Base-by-base conservation (phyloP, 2,888 invertebrate species). In the Melanchra persicariae region DNA sequence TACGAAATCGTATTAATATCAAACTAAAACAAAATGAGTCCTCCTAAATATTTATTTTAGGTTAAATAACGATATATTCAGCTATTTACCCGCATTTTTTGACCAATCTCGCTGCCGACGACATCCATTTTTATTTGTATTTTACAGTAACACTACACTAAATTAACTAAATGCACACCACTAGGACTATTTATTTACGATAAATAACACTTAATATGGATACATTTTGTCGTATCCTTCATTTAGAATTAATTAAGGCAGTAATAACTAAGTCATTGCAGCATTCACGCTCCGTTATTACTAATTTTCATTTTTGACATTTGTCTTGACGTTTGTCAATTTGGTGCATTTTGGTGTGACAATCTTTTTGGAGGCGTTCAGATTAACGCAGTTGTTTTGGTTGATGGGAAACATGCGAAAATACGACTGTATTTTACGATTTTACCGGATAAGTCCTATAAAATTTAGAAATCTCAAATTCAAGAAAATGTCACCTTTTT, bases 41-140 rank as follows among this genome's bases (percentile, higher is more conserved):
- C 5, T 47, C 6, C 1, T 19, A 10, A 52, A 30, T 26, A 52
- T 10, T 6, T 43, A 55, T 65, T 59, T 68, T 30, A 43, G 34
- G 65, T 65, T 58, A 55, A 61, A 49, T 75, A 10, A 19, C 3
- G 7, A 45, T 57, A 19, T 74, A 74, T 61, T 64, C 17, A 22
- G 70, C 71, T 91, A 91, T 90, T 97, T 96, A 98, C 98, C 95
- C 98, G 96, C 96, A 98, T 98, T 96, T 98, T 98, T 91, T 98
- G 98, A 15, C 98, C 98, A 85, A 98, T 98, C 96, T 98, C 98
- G 84, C 97, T 97, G 85, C 98, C 98, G 91, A 98, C 97, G 88
- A 97, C 97, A 88, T 98, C 97, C 98, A 98, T 98, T 87, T 90
- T 92, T 82, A 77, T 79, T 68, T 74, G 65, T 77, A 72, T 77